Conservation (phyloP, 2,113 vertebrate genomes). For the Aplodontia rufa region DNA sequence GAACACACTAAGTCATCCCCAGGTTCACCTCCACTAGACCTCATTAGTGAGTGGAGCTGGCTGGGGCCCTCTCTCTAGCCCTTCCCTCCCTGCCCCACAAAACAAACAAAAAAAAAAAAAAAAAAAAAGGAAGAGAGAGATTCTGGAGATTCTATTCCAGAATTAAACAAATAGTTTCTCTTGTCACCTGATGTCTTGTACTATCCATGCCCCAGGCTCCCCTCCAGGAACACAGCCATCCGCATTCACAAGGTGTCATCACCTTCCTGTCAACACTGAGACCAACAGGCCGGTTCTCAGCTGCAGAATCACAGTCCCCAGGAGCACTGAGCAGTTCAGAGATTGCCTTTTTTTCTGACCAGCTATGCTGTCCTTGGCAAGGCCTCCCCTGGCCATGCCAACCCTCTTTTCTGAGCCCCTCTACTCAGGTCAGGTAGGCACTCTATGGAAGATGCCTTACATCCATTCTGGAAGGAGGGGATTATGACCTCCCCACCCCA, state of each 20-base stretch:
- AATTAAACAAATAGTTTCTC: not conserved
- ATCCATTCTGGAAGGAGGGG: not conserved
- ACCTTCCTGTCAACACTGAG: not conserved
- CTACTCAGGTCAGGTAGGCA: not conserved
- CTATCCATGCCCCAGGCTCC: not conserved
- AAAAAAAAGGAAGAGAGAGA: not conserved
- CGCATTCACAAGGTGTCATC: not conserved
- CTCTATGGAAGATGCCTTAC: not conserved
- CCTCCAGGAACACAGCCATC: not conserved
- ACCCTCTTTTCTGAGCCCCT: not conserved
- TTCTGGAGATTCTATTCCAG: not conserved
- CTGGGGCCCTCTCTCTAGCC: not conserved
- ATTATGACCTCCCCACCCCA: too few relatives aligned
- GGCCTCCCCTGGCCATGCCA: not conserved
- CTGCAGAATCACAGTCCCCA: not conserved
- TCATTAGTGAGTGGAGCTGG: not conserved
- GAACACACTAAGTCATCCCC: constrained; percentile 7
- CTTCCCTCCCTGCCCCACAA: not conserved
- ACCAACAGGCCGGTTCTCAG: not conserved
- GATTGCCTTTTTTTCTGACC: not conserved
- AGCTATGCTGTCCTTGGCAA: not conserved
- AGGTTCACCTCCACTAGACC: not conserved
- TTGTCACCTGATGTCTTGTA: not conserved
- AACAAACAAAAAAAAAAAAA: too few relatives aligned
- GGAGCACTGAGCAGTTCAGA: not conserved